Conservation (phyloP, 2,797 vertebrate genomes). For the Stomatorhinus walkeri region DNA sequence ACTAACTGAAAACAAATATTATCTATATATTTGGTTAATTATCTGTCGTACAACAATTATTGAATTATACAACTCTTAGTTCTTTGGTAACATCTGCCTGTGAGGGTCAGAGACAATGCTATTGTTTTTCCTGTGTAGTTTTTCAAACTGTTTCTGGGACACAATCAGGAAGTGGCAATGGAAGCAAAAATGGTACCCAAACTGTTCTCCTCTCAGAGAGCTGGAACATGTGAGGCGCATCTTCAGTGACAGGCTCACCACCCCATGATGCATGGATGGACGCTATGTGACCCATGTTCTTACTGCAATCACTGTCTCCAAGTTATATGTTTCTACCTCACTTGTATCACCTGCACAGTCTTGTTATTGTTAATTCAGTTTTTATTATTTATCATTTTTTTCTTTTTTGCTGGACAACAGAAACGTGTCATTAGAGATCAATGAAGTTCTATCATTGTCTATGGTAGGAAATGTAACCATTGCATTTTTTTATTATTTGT, state of each 20-base stretch:
- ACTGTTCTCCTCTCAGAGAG: background rate
- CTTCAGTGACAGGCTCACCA: background rate
- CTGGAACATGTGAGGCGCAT: background rate
- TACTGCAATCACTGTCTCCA: background rate
- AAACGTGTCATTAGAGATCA: background rate
- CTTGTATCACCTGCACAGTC: background rate
- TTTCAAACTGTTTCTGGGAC: background rate
- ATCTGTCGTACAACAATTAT: background rate
- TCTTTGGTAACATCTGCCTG: background rate
- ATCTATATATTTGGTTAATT: background rate
- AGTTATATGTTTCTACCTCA: background rate
- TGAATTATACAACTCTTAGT: background rate
- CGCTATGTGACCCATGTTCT: background rate
- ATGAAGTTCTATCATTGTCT: background rate
- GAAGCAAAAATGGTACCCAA: background rate
- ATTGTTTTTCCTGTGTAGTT: background rate
- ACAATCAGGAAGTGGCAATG: background rate
- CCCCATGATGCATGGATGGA: background rate
- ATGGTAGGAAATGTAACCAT: background rate
- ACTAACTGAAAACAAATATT: background rate
- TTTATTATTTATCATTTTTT: background rate
- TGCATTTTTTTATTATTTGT: background rate
- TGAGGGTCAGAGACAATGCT: background rate
- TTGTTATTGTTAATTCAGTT: background rate
- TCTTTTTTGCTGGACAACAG: background rate